Percentiles rank a stretch among this genome's conserved stretches.
phyloP scores from a whole-genome alignment of 2,113 vertebrate genomes.

The Engystomops pustulosus region DNA sequence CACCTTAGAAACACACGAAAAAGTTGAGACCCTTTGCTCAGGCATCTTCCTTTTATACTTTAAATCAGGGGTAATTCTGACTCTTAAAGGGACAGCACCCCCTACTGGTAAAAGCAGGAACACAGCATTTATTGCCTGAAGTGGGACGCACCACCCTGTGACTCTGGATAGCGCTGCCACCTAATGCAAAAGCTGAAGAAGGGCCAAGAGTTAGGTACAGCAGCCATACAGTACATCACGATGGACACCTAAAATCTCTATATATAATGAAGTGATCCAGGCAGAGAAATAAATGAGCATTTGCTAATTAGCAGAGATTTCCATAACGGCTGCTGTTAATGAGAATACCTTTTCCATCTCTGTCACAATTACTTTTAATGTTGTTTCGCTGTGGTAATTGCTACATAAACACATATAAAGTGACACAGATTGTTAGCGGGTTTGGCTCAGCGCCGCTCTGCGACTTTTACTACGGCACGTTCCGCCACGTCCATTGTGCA shows the following conservation, averaged over 20 bases:
- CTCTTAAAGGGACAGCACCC: too few relatives aligned
- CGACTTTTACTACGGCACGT: not conserved
- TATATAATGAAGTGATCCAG: not conserved
- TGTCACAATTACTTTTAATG: conserved; percentile 19
- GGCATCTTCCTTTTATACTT: too few relatives aligned
- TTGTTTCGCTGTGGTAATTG: conserved; percentile 11
- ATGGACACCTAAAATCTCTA: conserved; percentile 13
- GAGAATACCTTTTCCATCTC: conserved; percentile 1
- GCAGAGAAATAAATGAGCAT: not conserved
- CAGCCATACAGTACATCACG: too few relatives aligned
- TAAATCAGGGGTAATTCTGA: too few relatives aligned
- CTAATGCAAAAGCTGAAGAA: too few relatives aligned
- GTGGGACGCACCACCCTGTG: too few relatives aligned
- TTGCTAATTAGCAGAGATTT: conserved; percentile 22
- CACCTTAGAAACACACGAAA: too few relatives aligned
- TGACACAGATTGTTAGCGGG: not conserved
- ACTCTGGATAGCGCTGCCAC: too few relatives aligned
- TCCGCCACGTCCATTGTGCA: not conserved
- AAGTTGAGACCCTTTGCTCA: too few relatives aligned
- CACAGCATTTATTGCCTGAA: too few relatives aligned
- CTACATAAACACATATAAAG: conserved; percentile 33
- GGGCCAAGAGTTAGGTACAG: too few relatives aligned
- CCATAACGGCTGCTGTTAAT: conserved; percentile 20
- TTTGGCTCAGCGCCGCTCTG: not conserved
- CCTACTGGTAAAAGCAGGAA: too few relatives aligned